A percentile compares a stretch with the other conserved stretches of the same genome.
Evolutionary conservation across 2,888 invertebrate species (phyloP).

Genomic region (Tubiluchus corallicola): DNA sequence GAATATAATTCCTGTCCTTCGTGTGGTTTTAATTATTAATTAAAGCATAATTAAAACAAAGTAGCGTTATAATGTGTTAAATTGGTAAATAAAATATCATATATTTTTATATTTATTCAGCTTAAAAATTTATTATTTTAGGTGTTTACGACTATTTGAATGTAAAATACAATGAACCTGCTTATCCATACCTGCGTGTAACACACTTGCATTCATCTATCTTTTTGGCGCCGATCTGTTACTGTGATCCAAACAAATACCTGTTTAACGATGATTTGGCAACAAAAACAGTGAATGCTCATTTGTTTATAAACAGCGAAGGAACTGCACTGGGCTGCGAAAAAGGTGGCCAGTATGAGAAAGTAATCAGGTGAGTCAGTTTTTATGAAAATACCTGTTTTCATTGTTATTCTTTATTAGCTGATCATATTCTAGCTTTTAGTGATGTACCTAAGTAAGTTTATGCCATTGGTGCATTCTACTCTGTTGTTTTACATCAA

Average conservation of each 20-base stretch:
- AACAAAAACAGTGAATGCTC: constrained; percentile 28
- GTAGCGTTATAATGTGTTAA: too few species aligned
- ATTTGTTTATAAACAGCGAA: constrained; percentile 27
- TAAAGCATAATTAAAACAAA: too few species aligned
- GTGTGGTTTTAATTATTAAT: too few species aligned
- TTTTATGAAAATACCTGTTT: not conserved
- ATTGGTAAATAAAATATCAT: too few species aligned
- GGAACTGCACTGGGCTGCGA: constrained; percentile 23
- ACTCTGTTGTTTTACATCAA: constrained; percentile 1
- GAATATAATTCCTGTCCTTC: too few species aligned
- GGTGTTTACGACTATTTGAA: constrained; percentile 19
- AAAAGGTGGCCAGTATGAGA: constrained; percentile 23
- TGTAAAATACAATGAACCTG: constrained; percentile 17
- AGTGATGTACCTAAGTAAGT: too few species aligned
- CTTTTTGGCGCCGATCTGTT: constrained; percentile 28
- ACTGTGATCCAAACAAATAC: constrained; percentile 30
- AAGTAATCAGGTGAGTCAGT: constrained; percentile 24
- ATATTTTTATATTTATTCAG: too few species aligned
- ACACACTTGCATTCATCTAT: constrained; percentile 29
- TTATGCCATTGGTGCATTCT: too few species aligned
- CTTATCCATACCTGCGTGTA: constrained; percentile 21
- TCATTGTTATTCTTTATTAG: not conserved
- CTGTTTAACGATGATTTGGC: constrained; percentile 29
- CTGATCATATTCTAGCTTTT: too few species aligned
- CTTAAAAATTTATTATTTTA: not conserved